A percentile compares a stretch with the other conserved stretches of the same genome.
Evolutionary conservation across 2,888 invertebrate genomes (phyloP).

Genomic region (Philereme transversata): DNA sequence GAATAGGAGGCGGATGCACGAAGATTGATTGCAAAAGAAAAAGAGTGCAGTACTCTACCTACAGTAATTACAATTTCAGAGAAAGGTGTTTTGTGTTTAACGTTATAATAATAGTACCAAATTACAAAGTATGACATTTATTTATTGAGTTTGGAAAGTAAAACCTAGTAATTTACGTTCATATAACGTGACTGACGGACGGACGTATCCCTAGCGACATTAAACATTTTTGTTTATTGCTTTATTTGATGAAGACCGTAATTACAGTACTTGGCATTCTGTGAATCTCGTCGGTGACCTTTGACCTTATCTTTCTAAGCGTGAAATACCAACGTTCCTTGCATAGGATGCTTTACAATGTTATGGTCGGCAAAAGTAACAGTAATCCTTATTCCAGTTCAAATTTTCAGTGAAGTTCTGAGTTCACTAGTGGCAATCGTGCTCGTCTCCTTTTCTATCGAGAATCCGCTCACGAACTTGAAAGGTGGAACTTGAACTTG

Average conservation of each 20-base stretch:
- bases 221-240: slow-evolving; percentile 47
- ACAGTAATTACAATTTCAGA: slow-evolving; percentile 67
- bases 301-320: slow-evolving; percentile 24
- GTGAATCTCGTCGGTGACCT: slow-evolving; percentile 28
- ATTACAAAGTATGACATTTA: slow-evolving; percentile 74
- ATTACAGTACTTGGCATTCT: slow-evolving; percentile 30
- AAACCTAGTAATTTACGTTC: slow-evolving; percentile 61
- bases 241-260: slow-evolving; percentile 31
- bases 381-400: slow-evolving; percentile 42
- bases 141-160: slow-evolving; percentile 70
- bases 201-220: slow-evolving; percentile 53
- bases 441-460: slow-evolving; percentile 71
- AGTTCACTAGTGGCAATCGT: slow-evolving; percentile 70
- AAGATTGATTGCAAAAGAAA: slow-evolving; percentile 67
- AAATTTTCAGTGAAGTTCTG: slow-evolving; percentile 54
- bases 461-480: slow-evolving; percentile 70
- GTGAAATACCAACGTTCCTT: slow-evolving; percentile 10
- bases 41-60: slow-evolving; percentile 59
- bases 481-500: slow-evolving; percentile 32
- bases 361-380: slow-evolving; percentile 27
- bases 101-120: slow-evolving; percentile 67
- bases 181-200: slow-evolving; percentile 62
- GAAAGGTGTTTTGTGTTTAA: slow-evolving; percentile 67
- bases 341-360: slow-evolving; percentile 9
- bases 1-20: slow-evolving; percentile 60